Conservation (phyloP, 1,140 invertebrate genomes). For the Papilio machaon region DNA sequence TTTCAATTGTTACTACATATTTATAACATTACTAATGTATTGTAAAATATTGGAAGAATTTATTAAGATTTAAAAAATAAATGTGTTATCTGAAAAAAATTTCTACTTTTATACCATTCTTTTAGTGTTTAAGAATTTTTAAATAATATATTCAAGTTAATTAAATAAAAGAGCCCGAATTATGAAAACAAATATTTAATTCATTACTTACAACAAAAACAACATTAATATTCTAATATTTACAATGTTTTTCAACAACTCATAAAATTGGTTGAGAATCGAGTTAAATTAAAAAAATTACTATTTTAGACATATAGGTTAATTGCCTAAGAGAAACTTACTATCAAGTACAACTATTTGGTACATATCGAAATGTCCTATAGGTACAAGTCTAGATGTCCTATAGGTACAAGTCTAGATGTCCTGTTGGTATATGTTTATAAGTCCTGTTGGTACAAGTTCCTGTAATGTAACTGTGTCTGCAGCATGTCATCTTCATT, state of each 20-base stretch:
- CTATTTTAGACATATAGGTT: too few relatives aligned
- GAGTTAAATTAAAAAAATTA: background rate
- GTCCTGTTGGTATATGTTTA: background rate
- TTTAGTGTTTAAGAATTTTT: background rate
- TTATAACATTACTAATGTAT: background rate
- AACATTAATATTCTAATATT: conserved; percentile 6
- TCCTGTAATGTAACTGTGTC: conserved; percentile 54
- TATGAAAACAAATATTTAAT: background rate
- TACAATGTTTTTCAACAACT: conserved; percentile 4
- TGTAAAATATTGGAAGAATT: conserved; percentile 1
- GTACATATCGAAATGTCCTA: background rate
- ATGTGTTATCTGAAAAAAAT: background rate
- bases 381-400: background rate
- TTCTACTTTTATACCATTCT: background rate
- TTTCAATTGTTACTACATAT: background rate
- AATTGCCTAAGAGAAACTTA: background rate
- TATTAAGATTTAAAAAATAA: background rate
- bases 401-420: background rate
- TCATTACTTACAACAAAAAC: background rate
- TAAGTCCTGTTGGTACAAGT: conserved; percentile 48
- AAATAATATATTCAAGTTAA: background rate
- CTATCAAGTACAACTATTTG: background rate
- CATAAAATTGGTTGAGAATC: background rate
- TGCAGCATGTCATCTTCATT: conserved; percentile 63
- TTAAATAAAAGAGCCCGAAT: background rate